A percentile compares a stretch with the other conserved stretches of the same genome.
These are phyloP conservation scores for Reticulitermes lucifugus DNA, from an alignment of 2,888 invertebrate genomes.

Conservation along the genomic window DNA sequence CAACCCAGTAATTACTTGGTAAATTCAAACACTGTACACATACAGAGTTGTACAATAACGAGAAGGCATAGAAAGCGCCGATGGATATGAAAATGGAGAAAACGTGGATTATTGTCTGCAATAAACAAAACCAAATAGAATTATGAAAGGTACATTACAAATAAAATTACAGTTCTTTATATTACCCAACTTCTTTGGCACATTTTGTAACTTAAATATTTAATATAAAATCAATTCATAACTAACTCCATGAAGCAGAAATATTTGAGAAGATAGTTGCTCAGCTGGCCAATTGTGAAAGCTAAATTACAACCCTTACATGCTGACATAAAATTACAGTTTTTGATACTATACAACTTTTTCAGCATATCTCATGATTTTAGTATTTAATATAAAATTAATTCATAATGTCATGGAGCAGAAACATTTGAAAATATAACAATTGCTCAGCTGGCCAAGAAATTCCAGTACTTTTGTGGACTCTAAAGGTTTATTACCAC, in stretches of 20 bases:
- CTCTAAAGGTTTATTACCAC: no score
- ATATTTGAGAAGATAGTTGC: no score
- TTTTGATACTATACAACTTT: neutral
- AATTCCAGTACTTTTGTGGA: no score
- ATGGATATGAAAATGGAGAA: conserved; percentile 83
- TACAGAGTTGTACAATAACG: conserved; percentile 84
- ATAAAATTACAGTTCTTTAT: neutral
- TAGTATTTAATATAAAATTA: no score
- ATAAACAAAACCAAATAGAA: conserved; percentile 56
- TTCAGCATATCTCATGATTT: no score
- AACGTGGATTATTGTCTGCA: conserved; percentile 87
- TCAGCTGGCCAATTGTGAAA: neutral
- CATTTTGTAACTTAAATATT: no score
- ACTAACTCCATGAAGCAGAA: no score
- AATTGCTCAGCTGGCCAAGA: no score
- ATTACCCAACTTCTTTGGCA: neutral
- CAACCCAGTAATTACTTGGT: conserved; percentile 90
- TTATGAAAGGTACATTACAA: neutral
- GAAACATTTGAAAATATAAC: no score
- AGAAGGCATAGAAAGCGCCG: conserved; percentile 84
- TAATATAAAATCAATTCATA: no score
- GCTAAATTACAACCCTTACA: neutral
- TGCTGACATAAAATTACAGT: neutral
- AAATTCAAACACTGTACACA: conserved; percentile 85
- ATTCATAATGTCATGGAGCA: no score